A percentile compares a stretch with the other conserved stretches of the same genome.
These are phyloP conservation scores for Dreissena rostriformis DNA, from an alignment of 1,140 invertebrate genomes.

Conservation along the genomic window DNA sequence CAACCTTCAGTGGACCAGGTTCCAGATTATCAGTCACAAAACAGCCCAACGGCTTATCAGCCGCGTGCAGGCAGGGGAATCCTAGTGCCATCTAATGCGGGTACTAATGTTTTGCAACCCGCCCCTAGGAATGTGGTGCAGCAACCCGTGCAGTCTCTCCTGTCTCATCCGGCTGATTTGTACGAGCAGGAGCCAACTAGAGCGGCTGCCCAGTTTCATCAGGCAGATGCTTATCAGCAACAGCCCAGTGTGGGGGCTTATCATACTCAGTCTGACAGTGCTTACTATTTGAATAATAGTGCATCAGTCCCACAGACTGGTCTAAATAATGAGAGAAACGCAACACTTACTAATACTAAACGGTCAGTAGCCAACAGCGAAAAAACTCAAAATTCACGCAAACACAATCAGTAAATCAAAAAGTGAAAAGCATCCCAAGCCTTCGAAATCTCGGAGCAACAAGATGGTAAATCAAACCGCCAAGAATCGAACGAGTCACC, in stretches of 20 bases:
- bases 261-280: too few relatives aligned
- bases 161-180: too few relatives aligned
- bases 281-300: too few relatives aligned
- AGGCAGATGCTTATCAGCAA: neutral
- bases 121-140: too few relatives aligned
- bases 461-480: slow-evolving; percentile 39
- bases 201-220: neutral
- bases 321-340: slow-evolving; percentile 50
- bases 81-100: neutral
- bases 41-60: neutral
- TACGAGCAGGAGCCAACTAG: too few relatives aligned
- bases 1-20: too few relatives aligned
- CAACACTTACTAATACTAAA: slow-evolving; percentile 35
- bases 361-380: slow-evolving; percentile 11
- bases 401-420: slow-evolving; percentile 40
- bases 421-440: neutral
- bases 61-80: neutral
- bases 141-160: too few relatives aligned
- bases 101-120: too few relatives aligned
- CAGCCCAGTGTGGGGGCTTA: too few relatives aligned
- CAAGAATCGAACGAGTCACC: neutral
- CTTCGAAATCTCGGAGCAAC: neutral
- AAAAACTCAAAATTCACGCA: slow-evolving; percentile 46
- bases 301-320: too few relatives aligned
- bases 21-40: neutral